These are phyloP conservation scores for Argyra leucocephala DNA, from an alignment of 2,888 invertebrate species.

Conservation along the genomic window DNA sequence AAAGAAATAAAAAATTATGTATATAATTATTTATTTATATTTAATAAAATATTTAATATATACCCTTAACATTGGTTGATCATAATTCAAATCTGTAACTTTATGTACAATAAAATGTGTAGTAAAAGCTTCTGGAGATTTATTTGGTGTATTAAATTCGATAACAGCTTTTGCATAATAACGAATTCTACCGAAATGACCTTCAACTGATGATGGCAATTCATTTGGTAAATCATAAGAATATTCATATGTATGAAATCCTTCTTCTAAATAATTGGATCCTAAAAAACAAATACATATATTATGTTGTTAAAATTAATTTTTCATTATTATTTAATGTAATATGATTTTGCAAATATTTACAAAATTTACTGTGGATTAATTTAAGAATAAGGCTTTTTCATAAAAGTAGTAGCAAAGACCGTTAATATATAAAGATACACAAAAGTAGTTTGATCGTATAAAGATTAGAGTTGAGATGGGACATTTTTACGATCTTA, in stretches of 20 bases:
- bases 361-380: too few relatives aligned
- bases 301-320: neutral
- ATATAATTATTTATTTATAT: neutral
- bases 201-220: slow-evolving; percentile 72
- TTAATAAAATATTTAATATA: slow-evolving; percentile 15
- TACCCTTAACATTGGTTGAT: slow-evolving; percentile 45
- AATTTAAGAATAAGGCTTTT: too few relatives aligned
- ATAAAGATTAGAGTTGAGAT: too few relatives aligned
- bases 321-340: neutral
- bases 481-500: too few relatives aligned
- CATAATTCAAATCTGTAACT: slow-evolving; percentile 66
- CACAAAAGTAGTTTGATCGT: too few relatives aligned
- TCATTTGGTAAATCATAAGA: slow-evolving; percentile 60
- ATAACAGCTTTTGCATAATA: slow-evolving; percentile 69
- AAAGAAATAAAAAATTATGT: neutral
- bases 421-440: too few relatives aligned
- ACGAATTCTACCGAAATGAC: slow-evolving; percentile 62
- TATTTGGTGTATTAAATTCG: slow-evolving; percentile 72
- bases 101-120: slow-evolving; percentile 69
- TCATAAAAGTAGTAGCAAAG: too few relatives aligned
- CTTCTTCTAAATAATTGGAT: slow-evolving; percentile 33
- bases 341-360: too few relatives aligned
- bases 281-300: neutral
- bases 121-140: slow-evolving; percentile 70
- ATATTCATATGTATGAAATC: slow-evolving; percentile 66